Base-by-base conservation (phyloP, 2,888 invertebrate genomes). In the Baccha elongata region DNA sequence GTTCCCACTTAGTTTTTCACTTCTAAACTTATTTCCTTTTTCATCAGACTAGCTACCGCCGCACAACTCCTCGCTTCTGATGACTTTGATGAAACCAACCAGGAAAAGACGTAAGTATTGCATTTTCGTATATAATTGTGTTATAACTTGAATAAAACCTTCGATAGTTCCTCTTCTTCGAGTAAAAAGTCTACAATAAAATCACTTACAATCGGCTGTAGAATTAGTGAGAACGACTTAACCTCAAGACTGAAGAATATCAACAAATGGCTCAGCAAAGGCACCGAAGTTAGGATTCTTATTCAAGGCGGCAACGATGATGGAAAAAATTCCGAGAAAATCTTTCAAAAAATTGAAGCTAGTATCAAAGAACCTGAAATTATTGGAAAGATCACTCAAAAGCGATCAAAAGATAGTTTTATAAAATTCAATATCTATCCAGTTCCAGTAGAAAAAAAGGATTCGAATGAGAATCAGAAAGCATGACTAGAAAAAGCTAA, bases 181-280 rank as follows among this genome's bases (percentile, higher is more conserved):
- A 15, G 10, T 44, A 65, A 13, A 42, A 88, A 92, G 13, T 95
- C 93, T 89, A 92, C 93, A 0, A 93, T 93, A 86, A 95, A 95
- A 88, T 88, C 94, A 0, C 86, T 94, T 7, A 93, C 93, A 29
- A 89, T 95, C 17, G 93, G 93, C 15, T 90, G 92, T 3, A 92
- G 92, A 84, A 95, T 95, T 78, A 92, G 92, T 5, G 92, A 93
- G 46, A 93, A 95, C 89, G 95, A 95, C 90, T 91, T 95, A 46
- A 91, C 92, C 87, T 93, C 93, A 6, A 92, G 93, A 78, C 89
- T 94, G 0, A 94, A 93, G 78, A 94, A 94, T 88, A 93, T 95
- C 85, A 81, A 90, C 0, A 95, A 94, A 89, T 93, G 95, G 91
- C 86, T 95, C 6, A 90, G 90, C n/a, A 95, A 94, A 86, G 92